Conservation (phyloP, 2,113 vertebrate genomes). For the Microtus richardsoni region DNA sequence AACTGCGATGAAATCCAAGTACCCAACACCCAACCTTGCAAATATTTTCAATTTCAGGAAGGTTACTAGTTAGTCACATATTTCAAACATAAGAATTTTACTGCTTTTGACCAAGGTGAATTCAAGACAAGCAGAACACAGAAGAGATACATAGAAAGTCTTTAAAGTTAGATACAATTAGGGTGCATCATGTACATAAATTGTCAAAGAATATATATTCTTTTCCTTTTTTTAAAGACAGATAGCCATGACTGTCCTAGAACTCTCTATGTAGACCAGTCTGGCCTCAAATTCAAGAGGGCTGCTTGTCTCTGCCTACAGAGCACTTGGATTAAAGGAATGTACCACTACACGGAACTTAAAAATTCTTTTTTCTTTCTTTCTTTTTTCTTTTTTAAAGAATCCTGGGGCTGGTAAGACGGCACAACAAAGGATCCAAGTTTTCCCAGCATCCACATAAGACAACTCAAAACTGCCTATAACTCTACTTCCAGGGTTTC, state of each 20-base stretch:
- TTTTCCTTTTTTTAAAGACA: neutral
- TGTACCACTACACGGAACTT: neutral
- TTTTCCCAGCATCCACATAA: neutral
- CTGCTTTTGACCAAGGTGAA: neutral
- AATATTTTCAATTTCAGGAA: neutral
- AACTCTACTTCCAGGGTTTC: neutral
- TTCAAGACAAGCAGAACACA: neutral
- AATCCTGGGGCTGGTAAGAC: neutral
- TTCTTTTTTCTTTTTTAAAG: neutral
- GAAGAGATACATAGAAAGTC: neutral
- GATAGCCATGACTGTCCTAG: neutral
- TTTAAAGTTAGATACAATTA: neutral
- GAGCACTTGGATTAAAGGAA: neutral
- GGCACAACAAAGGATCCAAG: neutral
- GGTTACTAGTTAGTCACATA: neutral
- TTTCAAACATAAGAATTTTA: slow-evolving; percentile 5
- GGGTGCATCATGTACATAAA: neutral
- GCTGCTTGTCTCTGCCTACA: neutral
- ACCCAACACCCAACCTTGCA: neutral
- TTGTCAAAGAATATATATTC: neutral
- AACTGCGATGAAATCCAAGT: slow-evolving; percentile 3
- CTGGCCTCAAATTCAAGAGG: neutral
- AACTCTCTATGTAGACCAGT: neutral
- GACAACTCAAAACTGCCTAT: neutral
- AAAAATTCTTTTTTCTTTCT: neutral